Percentiles rank a stretch among this genome's conserved stretches.
These are phyloP conservation scores for Trogon surrucura DNA, from an alignment of 2,113 vertebrate genomes.

Conservation along the genomic window DNA sequence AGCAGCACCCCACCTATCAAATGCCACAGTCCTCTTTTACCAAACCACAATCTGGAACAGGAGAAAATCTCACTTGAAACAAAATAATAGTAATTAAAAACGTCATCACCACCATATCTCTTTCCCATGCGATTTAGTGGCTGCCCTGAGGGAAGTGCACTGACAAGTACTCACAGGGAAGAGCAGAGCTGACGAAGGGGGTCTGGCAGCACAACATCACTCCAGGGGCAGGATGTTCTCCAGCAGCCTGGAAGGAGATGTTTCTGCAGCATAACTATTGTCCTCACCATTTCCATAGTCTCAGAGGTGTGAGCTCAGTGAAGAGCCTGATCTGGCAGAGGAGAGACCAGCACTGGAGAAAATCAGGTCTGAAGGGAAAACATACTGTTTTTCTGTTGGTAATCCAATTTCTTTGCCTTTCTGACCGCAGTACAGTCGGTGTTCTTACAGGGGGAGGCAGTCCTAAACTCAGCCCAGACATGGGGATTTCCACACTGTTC, in stretches of 20 bases:
- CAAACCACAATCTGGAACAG: neutral
- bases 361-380: neutral
- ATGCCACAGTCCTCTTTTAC: neutral
- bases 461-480: neutral
- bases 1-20: neutral
- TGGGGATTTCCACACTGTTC: neutral
- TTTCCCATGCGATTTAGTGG: neutral
- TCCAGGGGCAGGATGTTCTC: neutral
- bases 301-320: neutral
- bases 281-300: neutral
- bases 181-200: neutral
- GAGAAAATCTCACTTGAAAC: neutral
- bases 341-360: neutral
- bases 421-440: rapidly evolving
- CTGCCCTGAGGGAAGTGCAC: neutral
- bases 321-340: neutral
- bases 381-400: neutral
- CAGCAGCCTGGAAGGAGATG: neutral
- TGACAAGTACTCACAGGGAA: neutral
- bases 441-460: neutral
- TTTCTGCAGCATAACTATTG: neutral
- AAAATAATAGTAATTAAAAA: neutral
- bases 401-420: neutral
- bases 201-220: neutral
- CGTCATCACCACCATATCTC: neutral